These are phyloP conservation scores for Eulithis testata DNA, from an alignment of 2,888 invertebrate genomes.

Conservation along the genomic window DNA sequence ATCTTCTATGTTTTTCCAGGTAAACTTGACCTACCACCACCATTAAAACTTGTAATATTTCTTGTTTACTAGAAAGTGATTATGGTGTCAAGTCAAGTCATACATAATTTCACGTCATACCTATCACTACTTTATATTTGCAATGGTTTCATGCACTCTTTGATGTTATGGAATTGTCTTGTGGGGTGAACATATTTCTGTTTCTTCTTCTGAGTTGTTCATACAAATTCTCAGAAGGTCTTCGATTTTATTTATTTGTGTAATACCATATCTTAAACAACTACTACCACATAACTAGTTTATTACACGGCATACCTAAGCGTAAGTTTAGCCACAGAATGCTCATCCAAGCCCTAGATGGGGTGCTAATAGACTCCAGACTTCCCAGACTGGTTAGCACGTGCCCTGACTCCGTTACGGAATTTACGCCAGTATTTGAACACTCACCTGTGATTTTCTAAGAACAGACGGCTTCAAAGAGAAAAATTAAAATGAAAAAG, in stretches of 20 bases:
- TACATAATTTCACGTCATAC: no score
- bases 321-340: conserved; percentile 25
- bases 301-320: conserved; percentile 1
- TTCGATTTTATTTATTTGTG: no score
- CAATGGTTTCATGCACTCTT: no score
- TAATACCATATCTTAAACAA: background rate
- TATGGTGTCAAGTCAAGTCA: no score
- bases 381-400: conserved; percentile 20
- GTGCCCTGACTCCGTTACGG: conserved; percentile 23
- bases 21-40: no score
- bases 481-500: background rate
- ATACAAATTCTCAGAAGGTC: no score
- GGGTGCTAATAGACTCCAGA: conserved; percentile 28
- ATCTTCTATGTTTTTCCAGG: background rate
- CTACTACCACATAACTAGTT: background rate
- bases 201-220: no score
- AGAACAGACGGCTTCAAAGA: conserved; percentile 3
- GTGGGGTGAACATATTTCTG: no score
- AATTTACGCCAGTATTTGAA: conserved; percentile 17
- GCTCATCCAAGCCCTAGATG: conserved; percentile 16
- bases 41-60: no score
- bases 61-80: no score
- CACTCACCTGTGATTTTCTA: conserved; percentile 25
- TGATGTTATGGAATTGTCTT: no score
- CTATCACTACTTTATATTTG: no score